Evolutionary conservation across 2,888 invertebrate species (phyloP).

Genomic region (Synergus itoensis): DNA sequence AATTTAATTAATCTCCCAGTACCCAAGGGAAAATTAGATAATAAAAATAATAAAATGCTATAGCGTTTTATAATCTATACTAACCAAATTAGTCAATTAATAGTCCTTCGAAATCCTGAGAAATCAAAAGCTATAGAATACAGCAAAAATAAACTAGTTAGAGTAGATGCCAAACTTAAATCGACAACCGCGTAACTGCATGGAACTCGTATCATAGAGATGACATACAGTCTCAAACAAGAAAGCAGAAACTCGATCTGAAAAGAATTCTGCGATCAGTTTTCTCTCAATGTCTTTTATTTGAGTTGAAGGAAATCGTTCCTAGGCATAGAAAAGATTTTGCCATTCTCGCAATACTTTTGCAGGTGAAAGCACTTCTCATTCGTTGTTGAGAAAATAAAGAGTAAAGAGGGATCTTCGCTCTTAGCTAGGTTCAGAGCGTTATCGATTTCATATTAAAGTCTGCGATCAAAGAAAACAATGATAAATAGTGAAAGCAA

Average conservation of each 20-base stretch:
- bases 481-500: constrained; percentile 2
- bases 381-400: constrained; percentile 4
- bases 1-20: not conserved
- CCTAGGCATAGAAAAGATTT: constrained; percentile 27
- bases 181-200: not conserved
- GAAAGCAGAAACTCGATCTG: constrained; percentile 7
- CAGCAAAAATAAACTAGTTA: no score
- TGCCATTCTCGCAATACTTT: constrained; percentile 29
- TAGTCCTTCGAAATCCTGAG: no score
- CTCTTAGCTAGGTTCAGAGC: not conserved
- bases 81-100: no score
- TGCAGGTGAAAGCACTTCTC: constrained; percentile 12
- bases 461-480: constrained; percentile 5
- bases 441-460: constrained; percentile 31
- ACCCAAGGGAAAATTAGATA: not conserved
- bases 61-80: no score
- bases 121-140: no score
- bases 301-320: constrained; percentile 35
- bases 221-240: constrained; percentile 5
- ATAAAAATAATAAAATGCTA: no score
- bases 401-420: constrained; percentile 32
- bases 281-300: constrained; percentile 3
- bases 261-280: constrained; percentile 29
- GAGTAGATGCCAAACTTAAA: no score
- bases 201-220: constrained; percentile 22